Evolutionary conservation across 2,888 invertebrate genomes (phyloP).

Genomic region (Microplitis manilae): DNA sequence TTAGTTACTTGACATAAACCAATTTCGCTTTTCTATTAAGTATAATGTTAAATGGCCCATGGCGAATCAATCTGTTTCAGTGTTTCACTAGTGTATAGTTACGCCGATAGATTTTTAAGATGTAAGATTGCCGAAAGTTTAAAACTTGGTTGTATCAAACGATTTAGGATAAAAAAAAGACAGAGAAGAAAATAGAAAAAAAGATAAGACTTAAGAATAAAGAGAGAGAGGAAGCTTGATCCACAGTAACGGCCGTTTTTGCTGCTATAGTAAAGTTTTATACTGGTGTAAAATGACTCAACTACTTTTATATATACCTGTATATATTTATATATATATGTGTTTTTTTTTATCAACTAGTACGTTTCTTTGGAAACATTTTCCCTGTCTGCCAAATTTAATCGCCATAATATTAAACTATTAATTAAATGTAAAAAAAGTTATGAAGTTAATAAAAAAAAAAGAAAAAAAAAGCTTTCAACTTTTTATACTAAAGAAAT

Average conservation of each 20-base stretch:
- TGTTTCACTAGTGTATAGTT: conserved; percentile 29
- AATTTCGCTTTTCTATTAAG: background rate
- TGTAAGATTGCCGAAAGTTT: conserved; percentile 51
- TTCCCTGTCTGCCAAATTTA: background rate
- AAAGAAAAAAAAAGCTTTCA: background rate
- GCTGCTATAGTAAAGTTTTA: conserved; percentile 53
- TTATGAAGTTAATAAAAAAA: conserved; percentile 1
- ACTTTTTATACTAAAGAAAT: background rate
- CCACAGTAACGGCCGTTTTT: conserved; percentile 55
- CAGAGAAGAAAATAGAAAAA: conserved; percentile 23
- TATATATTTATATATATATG: background rate
- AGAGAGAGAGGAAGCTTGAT: conserved; percentile 53
- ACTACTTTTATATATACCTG: background rate
- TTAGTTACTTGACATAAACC: background rate
- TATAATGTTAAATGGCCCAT: conserved; percentile 22
- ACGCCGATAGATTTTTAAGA: conserved; percentile 56
- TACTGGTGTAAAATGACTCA: conserved; percentile 30
- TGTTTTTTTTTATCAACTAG: conserved; percentile 10
- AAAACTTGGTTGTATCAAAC: conserved; percentile 32
- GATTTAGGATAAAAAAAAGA: conserved; percentile 17
- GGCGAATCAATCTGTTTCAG: conserved; percentile 41
- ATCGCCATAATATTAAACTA: background rate
- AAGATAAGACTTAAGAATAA: conserved; percentile 40
- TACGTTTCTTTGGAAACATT: conserved; percentile 10
- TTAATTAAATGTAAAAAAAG: background rate